phyloP scores from a whole-genome alignment of 2,113 vertebrate genomes.

The Coptodon bakossiorum region DNA sequence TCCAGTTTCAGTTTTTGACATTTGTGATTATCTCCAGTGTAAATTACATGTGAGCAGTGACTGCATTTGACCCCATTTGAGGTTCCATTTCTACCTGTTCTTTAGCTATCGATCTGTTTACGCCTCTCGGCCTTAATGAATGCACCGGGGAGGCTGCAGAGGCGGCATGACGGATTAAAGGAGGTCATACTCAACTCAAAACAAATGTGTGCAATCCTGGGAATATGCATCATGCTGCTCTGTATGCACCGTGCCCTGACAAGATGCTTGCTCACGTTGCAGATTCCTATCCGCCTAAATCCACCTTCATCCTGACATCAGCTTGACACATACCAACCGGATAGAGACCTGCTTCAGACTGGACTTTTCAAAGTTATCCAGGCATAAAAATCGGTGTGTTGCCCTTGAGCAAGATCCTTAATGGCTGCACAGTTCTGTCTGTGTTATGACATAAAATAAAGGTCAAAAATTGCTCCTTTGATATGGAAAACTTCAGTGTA shows the following conservation, averaged over 20 bases:
- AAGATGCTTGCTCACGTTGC: neutral
- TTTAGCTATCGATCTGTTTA: conserved; percentile 57
- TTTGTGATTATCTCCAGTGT: neutral
- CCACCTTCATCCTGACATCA: neutral
- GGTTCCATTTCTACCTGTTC: conserved; percentile 6
- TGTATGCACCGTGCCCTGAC: neutral
- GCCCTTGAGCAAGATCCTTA: neutral
- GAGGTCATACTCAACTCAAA: conserved; percentile 43
- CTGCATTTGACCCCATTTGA: conserved; percentile 10
- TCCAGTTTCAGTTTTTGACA: neutral
- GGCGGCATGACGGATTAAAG: conserved; percentile 34
- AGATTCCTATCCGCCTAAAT: neutral
- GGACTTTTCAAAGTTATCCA: neutral
- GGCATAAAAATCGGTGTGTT: neutral
- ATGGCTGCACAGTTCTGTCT: neutral
- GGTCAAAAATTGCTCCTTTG: neutral
- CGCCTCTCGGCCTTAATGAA: conserved; percentile 35
- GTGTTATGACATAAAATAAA: neutral
- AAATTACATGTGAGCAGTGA: neutral
- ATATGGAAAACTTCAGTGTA: neutral
- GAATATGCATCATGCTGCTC: neutral
- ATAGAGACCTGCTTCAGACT: neutral
- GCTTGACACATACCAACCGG: neutral
- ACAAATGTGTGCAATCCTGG: conserved; percentile 39
- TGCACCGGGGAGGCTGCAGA: conserved; percentile 22